Evolutionary conservation across 2,888 invertebrate genomes (phyloP), one percentile per base, ranked within the genome.

Genomic region (Peribatodes rhomboidaria): DNA sequence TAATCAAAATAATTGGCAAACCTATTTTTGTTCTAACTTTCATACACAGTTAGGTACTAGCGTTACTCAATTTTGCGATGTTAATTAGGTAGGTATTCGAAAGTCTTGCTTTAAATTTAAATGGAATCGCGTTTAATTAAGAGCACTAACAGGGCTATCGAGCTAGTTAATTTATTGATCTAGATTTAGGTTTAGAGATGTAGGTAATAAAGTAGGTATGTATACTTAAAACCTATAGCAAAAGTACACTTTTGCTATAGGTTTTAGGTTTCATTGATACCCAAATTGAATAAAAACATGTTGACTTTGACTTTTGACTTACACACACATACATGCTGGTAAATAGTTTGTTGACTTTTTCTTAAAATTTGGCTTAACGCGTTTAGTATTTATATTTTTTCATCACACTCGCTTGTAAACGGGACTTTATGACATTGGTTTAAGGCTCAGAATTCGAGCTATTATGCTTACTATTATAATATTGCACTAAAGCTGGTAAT

Each of bases 71-170:
- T 44, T 55, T 55, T 14, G 33, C 18, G n/a, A 55, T 22, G 44
- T 41, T 16, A 42, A 27, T n/a, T n/a, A n/a, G n/a, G n/a, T n/a
- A n/a, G n/a, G 13, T 31, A 54, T 50, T 20, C 49, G 22, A 58
- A 49, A 49, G 18, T 33, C 37, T 31, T 31, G 31, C 13, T 27
- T 57, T 1, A 14, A 41, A 55, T 46, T 55, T 44, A 33, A 44
- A 44, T 42, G 18, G 33, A 44, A 44, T 44, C 13, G 16, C 37
- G 60, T 60, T 60, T 46, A 59, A 52, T 22, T 52, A 60, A 59
- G 52, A 42, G 59, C 59, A 31, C 39, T 44, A 53, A 52, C 37
- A 46, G 46, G 18, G 44, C 35, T 44, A 53, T 59, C 33, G 35
- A 46, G 39, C 37, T 53, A 60, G 35, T 37, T 27, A 37, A 60